These are phyloP conservation scores for Aplysina aerophoba DNA, from an alignment of 37 sponge, comb jelly and placozoan genomes.

Conservation along the genomic window DNA sequence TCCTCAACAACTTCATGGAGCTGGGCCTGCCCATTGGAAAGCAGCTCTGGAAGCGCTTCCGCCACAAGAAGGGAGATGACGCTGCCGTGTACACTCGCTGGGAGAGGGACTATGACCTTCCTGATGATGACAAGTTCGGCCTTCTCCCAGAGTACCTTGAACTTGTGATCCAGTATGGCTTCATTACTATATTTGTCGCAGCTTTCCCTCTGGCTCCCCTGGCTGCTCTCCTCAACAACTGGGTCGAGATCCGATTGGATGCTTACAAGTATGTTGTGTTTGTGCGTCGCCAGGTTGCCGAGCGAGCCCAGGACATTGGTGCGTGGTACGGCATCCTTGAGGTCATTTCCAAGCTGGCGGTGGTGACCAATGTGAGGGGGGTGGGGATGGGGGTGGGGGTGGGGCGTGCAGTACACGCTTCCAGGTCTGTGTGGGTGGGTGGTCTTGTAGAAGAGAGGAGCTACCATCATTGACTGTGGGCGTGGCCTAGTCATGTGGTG, in stretches of 20 bases:
- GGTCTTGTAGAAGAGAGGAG: too few relatives aligned
- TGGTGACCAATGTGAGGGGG: constrained; percentile 92
- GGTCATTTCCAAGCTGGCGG: constrained; percentile 82
- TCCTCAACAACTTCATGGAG: constrained; percentile 88
- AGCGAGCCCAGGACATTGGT: constrained; percentile 94
- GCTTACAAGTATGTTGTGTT: constrained; percentile 88
- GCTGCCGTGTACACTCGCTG: constrained; percentile 84
- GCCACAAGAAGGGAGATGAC: constrained; percentile 59
- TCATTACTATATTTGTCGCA: constrained; percentile 96
- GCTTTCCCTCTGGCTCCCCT: constrained; percentile 97
- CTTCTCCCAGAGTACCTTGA: constrained; percentile 97
- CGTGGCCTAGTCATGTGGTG: too few relatives aligned
- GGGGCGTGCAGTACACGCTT: too few relatives aligned
- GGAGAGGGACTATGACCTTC: constrained; percentile 93
- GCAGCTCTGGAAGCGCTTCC: constrained; percentile 51
- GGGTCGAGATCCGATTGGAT: constrained; percentile 94
- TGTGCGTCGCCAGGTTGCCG: constrained; percentile 83
- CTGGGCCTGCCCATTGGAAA: constrained; percentile 82
- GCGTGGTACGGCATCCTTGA: constrained; percentile 91
- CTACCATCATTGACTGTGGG: too few relatives aligned
- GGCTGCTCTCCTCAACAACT: constrained; percentile 97
- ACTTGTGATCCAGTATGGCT: constrained; percentile 98
- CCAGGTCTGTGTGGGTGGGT: too few relatives aligned
- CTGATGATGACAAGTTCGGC: constrained; percentile 72
- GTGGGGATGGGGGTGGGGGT: too few relatives aligned